phyloP scores from a whole-genome alignment of 37 sponge, comb jelly and placozoan species.

The Oscarella lobularis region DNA sequence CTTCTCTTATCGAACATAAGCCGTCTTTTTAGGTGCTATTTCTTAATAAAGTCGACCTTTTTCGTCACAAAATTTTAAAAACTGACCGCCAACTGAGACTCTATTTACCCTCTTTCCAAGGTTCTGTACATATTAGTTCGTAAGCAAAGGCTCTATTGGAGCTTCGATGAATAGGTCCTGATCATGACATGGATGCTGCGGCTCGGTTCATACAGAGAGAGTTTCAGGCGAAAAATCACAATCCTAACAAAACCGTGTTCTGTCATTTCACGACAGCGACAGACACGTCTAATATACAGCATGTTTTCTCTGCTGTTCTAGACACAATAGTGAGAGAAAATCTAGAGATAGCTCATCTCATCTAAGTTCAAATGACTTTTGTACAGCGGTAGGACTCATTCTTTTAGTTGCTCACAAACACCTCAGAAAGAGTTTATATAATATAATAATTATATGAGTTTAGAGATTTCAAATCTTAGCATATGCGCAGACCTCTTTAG shows the following conservation, averaged over 20 bases:
- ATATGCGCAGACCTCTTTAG: no score
- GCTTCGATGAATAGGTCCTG: no score
- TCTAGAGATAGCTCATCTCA: constrained; percentile 78
- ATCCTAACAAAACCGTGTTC: constrained; percentile 76
- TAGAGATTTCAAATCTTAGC: no score
- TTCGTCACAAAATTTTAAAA: constrained; percentile 64
- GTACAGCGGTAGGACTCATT: neutral
- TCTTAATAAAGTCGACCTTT: constrained; percentile 93
- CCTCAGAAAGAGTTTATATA: no score
- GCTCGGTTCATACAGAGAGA: constrained; percentile 59
- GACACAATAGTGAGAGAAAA: constrained; percentile 90
- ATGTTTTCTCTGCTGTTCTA: constrained; percentile 75
- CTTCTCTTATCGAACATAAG: neutral
- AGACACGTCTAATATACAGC: constrained; percentile 82
- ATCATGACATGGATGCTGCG: constrained; percentile 69
- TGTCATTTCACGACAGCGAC: constrained; percentile 98
- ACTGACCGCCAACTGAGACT: constrained; percentile 81
- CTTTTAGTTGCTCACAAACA: no score
- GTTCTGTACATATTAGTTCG: no score
- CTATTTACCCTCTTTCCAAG: constrained; percentile 69
- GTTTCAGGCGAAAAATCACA: constrained; percentile 69
- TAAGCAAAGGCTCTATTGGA: no score
- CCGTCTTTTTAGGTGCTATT: constrained; percentile 69
- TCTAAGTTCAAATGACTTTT: constrained; percentile 19
- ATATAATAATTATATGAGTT: no score